These are phyloP conservation scores for Pongo abelii DNA, from an alignment of 2,113 vertebrate species.

Conservation along the genomic window DNA sequence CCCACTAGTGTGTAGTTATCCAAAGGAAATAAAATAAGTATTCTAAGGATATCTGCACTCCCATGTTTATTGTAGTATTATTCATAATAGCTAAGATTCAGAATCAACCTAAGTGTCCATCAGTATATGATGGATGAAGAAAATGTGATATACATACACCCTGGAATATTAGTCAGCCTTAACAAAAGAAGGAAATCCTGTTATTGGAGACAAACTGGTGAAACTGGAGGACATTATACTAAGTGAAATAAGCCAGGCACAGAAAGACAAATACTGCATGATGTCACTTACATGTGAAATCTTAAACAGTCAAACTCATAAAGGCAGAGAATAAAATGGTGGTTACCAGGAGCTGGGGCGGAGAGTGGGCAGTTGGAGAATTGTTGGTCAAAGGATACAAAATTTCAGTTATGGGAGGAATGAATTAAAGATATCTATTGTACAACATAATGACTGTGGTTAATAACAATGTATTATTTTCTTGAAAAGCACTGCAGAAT, in stretches of 20 bases:
- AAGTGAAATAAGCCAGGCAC: neutral
- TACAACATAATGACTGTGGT: neutral
- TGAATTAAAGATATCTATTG: neutral
- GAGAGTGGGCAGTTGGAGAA: no score
- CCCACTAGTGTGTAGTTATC: neutral
- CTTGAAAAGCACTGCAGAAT: neutral
- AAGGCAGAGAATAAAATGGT: neutral
- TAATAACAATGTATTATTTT: neutral
- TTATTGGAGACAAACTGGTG: neutral
- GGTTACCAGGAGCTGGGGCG: neutral
- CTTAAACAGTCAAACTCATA: neutral
- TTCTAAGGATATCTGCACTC: neutral
- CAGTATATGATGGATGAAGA: neutral
- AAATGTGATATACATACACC: neutral
- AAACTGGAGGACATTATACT: neutral
- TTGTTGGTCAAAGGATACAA: neutral
- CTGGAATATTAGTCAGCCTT: neutral
- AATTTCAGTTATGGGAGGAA: neutral
- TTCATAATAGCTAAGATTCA: neutral
- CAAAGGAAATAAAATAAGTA: neutral
- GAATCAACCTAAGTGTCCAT: neutral
- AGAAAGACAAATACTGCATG: neutral
- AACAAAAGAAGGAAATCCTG: neutral
- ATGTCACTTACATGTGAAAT: neutral
- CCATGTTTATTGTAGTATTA: neutral